A percentile compares a stretch with the other conserved stretches of the same genome.
Evolutionary conservation across 2,888 invertebrate species (phyloP).

Genomic region (Neuroscelio doddi): DNA sequence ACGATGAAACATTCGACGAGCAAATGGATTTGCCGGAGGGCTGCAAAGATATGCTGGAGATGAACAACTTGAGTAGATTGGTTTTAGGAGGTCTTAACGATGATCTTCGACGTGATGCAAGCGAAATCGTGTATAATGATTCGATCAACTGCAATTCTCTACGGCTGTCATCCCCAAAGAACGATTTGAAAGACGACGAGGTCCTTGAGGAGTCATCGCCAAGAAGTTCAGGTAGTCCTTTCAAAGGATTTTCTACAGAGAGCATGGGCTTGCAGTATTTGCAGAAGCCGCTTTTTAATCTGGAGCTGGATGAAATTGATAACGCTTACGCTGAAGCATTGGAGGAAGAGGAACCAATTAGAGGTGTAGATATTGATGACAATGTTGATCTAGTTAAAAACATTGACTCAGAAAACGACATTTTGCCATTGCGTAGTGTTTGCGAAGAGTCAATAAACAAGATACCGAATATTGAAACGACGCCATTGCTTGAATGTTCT

Average conservation of each 20-base stretch:
- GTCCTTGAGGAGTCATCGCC: constrained; percentile 29
- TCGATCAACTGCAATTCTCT: constrained; percentile 42
- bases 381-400: constrained; percentile 28
- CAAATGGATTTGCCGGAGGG: constrained; percentile 24
- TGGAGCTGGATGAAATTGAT: constrained; percentile 41
- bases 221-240: constrained; percentile 47
- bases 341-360: constrained; percentile 15
- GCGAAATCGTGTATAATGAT: constrained; percentile 40
- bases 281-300: constrained; percentile 35
- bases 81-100: constrained; percentile 26
- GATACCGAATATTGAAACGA: constrained; percentile 28
- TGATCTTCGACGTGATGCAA: constrained; percentile 23
- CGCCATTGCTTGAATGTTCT: constrained; percentile 27
- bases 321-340: constrained; percentile 24
- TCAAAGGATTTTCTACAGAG: constrained; percentile 52
- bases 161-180: constrained; percentile 35
- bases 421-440: constrained; percentile 20
- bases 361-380: constrained; percentile 9
- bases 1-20: constrained; percentile 30
- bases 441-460: constrained; percentile 25
- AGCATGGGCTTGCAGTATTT: constrained; percentile 34
- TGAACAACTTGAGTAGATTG: constrained; percentile 18
- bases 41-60: constrained; percentile 19
- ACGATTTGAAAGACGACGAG: constrained; percentile 40
- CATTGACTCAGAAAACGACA: constrained; percentile 16